Evolutionary conservation across 2,113 vertebrate genomes (phyloP), one percentile per base, ranked within the genome.

Genomic region (Eptesicus fuscus): DNA sequence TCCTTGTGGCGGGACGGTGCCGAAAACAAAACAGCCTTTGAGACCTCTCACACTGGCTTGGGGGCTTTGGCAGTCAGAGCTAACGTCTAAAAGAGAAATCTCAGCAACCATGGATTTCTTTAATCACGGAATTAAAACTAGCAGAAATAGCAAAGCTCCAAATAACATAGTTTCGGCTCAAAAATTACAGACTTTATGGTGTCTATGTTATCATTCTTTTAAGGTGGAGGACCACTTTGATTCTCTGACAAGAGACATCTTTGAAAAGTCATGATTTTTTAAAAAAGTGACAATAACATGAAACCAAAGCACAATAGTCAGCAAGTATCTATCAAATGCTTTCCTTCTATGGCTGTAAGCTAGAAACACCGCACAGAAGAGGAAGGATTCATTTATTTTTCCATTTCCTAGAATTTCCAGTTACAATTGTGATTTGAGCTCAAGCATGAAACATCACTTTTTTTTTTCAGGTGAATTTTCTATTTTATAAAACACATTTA

Each of bases 1-100:
- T 92, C 37, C 70, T 71, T 56, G 47, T 89, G 47, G 42, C n/a
- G 18, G 5, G 25, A 82, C 25, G 53, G 12, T 73, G 47, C 37
- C 0, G 1, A 47, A 92, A 95, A 94, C 93, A 96, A 88, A 91
- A 83, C 40, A 11, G n/a, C 10, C 86, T 91, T 86, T 91, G 61
- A 93, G 30, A 69, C 56, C 9, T 73, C 77, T 51, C 63, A 11
- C 14, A 6, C 5, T 30, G 69, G 42, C 86, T 63, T 56, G 30
- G 37, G 70, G 86, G 49, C 25, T 83, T 69, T 40, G 3, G 69
- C 56, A 28, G 23, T 37, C 67, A 44, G 18, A 82, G 37, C 44
- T 91, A 76, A 84, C 14, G 28, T 90, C 79, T 87, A 56, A 76
- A 78, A 89, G 76, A 6, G 30, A 91, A 76, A 82, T 79, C 61